Evolutionary conservation across 2,113 vertebrate species (phyloP).

Genomic region (Calcarius ornatus): DNA sequence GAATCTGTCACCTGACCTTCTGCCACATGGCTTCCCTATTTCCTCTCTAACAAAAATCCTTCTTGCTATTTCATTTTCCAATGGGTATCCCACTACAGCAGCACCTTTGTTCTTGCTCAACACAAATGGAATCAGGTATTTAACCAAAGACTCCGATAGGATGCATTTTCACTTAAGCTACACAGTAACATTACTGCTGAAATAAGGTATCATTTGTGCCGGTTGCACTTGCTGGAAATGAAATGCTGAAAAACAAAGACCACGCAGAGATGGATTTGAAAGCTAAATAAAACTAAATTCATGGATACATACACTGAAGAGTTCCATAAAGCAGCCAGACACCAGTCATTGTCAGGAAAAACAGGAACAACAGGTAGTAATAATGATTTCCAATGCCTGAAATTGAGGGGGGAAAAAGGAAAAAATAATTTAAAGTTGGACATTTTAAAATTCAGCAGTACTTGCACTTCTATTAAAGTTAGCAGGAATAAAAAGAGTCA

Average conservation of each 20-base stretch:
- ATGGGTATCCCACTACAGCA: not conserved
- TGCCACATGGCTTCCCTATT: not conserved
- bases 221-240: not conserved
- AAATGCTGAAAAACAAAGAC: not conserved
- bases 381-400: slow-evolving; percentile 89
- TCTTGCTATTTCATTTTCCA: not conserved
- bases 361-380: slow-evolving; percentile 86
- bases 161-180: not conserved
- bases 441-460: not conserved
- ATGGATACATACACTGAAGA: slow-evolving; percentile 82
- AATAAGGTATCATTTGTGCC: not conserved
- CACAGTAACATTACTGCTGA: not conserved
- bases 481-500: not conserved
- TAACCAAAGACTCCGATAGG: not conserved
- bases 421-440: not conserved
- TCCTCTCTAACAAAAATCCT: not conserved
- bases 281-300: not conserved
- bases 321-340: slow-evolving; percentile 83
- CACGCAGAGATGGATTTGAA: not conserved
- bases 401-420: not conserved
- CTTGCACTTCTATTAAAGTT: not conserved
- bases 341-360: slow-evolving; percentile 74
- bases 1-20: not conserved
- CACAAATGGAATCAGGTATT: not conserved
- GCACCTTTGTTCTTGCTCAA: not conserved